Evolutionary conservation across 2,888 invertebrate genomes (phyloP).

Genomic region (Junonia oenone): DNA sequence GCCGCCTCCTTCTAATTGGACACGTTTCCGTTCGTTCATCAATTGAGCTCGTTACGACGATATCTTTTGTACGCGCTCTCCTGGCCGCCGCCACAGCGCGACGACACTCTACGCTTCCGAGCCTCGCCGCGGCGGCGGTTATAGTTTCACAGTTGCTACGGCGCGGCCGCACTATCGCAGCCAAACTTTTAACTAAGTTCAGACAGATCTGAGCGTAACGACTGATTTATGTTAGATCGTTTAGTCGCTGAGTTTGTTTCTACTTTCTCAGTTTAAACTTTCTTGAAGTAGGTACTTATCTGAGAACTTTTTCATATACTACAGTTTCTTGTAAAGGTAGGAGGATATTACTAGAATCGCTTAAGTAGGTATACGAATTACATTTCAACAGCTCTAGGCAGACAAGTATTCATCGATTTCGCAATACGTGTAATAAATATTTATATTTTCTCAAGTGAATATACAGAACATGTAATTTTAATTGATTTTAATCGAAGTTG

Average conservation of each 20-base stretch:
- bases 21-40: constrained; percentile 77
- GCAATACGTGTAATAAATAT: no score
- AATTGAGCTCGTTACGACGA: constrained; percentile 75
- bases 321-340: no score
- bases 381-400: neutral
- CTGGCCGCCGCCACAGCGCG: constrained; percentile 20
- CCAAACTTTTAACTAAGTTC: constrained; percentile 2
- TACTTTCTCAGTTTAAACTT: neutral
- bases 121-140: constrained; percentile 11
- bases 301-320: neutral
- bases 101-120: constrained; percentile 25
- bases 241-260: neutral
- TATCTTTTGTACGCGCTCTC: constrained; percentile 55
- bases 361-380: neutral
- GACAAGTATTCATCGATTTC: neutral
- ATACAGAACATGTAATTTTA: neutral
- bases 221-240: neutral
- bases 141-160: constrained; percentile 4
- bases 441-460: neutral
- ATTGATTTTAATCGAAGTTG: neutral
- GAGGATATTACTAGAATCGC: no score
- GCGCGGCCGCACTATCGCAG: neutral
- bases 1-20: constrained; percentile 77
- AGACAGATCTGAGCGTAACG: neutral
- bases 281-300: neutral